Percentiles rank a stretch among this genome's conserved stretches.
These are phyloP conservation scores for Yponomeuta cagnagella DNA, from an alignment of 2,888 invertebrate species.

Conservation along the genomic window DNA sequence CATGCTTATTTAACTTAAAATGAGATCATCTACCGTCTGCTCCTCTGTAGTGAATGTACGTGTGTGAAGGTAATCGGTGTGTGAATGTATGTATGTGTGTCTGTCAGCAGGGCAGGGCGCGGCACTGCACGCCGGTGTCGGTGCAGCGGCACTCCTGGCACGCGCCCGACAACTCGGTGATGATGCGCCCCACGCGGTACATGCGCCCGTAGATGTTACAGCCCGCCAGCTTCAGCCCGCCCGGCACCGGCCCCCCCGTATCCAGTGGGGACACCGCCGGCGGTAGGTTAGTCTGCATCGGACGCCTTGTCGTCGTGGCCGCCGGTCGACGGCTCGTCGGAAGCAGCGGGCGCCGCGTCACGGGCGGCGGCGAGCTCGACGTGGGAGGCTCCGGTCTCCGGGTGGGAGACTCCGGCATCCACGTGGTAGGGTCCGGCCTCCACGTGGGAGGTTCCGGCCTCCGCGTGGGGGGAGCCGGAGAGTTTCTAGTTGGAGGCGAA, in stretches of 20 bases:
- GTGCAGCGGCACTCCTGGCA: conserved; percentile 92
- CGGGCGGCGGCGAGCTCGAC: background rate
- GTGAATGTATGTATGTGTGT: background rate
- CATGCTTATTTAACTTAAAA: background rate
- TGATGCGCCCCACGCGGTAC: conserved; percentile 89
- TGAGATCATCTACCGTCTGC: conserved; percentile 13
- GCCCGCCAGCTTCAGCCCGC: conserved; percentile 85
- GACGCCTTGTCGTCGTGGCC: conserved; percentile 26
- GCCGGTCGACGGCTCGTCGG: conserved; percentile 22
- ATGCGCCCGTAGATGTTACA: conserved; percentile 94
- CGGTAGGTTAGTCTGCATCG: background rate
- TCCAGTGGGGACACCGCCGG: background rate
- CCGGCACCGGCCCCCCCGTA: conserved; percentile 49
- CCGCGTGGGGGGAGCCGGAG: background rate
- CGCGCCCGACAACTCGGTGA: conserved; percentile 86
- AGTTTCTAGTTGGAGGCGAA: background rate
- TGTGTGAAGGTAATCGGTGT: background rate
- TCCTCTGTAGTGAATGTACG: background rate
- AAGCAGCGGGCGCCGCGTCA: background rate
- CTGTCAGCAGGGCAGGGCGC: conserved; percentile 74
- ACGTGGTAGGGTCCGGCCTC: background rate
- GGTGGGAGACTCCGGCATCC: background rate
- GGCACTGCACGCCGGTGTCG: conserved; percentile 89
- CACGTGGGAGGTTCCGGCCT: background rate
- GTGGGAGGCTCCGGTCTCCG: background rate